Conservation (phyloP, 2,888 invertebrate genomes). For the Merodon equestris region DNA sequence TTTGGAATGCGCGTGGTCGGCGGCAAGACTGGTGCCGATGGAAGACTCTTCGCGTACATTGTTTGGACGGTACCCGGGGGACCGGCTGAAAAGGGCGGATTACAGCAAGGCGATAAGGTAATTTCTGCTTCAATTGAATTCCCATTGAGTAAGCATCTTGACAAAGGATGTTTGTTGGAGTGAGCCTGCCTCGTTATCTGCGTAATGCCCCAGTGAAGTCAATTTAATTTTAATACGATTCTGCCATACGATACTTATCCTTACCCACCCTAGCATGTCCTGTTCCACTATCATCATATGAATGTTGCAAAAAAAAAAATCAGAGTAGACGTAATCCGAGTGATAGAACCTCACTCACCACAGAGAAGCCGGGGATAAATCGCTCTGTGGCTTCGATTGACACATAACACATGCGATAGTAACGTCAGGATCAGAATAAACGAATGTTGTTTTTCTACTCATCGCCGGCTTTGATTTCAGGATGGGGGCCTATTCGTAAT, state of each 20-base stretch:
- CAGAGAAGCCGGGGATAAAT: slow-evolving; percentile 36
- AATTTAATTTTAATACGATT: slow-evolving; percentile 57
- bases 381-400: slow-evolving; percentile 51
- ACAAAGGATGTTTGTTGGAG: slow-evolving; percentile 22
- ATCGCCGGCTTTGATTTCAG: too few relatives aligned
- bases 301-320: slow-evolving; percentile 3
- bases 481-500: slow-evolving; percentile 33
- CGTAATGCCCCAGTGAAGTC: slow-evolving; percentile 26
- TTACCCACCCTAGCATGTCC: not conserved
- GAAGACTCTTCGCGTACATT: slow-evolving; percentile 92
- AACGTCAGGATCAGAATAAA: slow-evolving; percentile 12
- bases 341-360: slow-evolving; percentile 12
- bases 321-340: slow-evolving; percentile 24
- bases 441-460: too few relatives aligned
- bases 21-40: slow-evolving; percentile 92
- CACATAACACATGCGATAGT: slow-evolving; percentile 46
- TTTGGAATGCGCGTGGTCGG: slow-evolving; percentile 97
- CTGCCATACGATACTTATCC: slow-evolving; percentile 36
- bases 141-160: slow-evolving; percentile 7
- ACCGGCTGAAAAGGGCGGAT: slow-evolving; percentile 92
- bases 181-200: not conserved
- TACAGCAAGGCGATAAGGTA: slow-evolving; percentile 94
- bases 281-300: too few relatives aligned
- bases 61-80: slow-evolving; percentile 96
- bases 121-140: slow-evolving; percentile 69